Evolutionary conservation across 2,888 invertebrate genomes (phyloP).

Genomic region (Melanophora roralis): DNA sequence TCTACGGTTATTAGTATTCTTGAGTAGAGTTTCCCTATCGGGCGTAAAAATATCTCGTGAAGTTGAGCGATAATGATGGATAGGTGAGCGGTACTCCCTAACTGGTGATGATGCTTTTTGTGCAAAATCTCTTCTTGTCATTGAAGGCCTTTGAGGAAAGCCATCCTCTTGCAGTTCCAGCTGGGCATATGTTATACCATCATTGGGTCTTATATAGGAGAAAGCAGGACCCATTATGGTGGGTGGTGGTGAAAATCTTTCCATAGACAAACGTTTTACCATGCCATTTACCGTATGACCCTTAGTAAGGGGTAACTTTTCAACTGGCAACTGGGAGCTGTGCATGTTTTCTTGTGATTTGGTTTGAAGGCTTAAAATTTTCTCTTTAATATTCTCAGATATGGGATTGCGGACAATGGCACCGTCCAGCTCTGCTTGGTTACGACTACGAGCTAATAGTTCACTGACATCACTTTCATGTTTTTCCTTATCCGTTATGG

Average conservation of each 20-base stretch:
- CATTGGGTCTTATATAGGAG: constrained; percentile 84
- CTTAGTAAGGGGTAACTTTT: constrained; percentile 83
- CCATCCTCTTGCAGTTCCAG: constrained; percentile 77
- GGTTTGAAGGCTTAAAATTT: constrained; percentile 69
- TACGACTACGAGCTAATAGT: constrained; percentile 70
- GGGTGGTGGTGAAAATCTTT: constrained; percentile 83
- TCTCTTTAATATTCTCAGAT: constrained; percentile 76
- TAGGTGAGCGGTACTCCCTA: constrained; percentile 59
- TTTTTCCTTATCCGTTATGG: constrained; percentile 74
- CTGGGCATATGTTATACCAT: constrained; percentile 87
- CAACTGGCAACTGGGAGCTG: constrained; percentile 84
- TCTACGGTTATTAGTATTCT: constrained; percentile 57
- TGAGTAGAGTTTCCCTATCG: constrained; percentile 57
- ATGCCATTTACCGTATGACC: constrained; percentile 87
- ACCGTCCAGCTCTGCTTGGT: constrained; percentile 76
- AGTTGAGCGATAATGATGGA: constrained; percentile 60
- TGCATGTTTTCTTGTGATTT: constrained; percentile 82
- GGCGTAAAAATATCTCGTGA: constrained; percentile 66
- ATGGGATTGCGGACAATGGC: constrained; percentile 76
- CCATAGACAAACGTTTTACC: constrained; percentile 86
- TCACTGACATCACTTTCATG: constrained; percentile 72
- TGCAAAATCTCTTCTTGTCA: constrained; percentile 41
- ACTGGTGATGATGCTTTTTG: constrained; percentile 47
- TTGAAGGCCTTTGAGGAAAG: constrained; percentile 25
- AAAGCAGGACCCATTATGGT: constrained; percentile 88